Evolutionary conservation across 2,113 vertebrate genomes (phyloP).

Genomic region (Tragelaphus scriptus): DNA sequence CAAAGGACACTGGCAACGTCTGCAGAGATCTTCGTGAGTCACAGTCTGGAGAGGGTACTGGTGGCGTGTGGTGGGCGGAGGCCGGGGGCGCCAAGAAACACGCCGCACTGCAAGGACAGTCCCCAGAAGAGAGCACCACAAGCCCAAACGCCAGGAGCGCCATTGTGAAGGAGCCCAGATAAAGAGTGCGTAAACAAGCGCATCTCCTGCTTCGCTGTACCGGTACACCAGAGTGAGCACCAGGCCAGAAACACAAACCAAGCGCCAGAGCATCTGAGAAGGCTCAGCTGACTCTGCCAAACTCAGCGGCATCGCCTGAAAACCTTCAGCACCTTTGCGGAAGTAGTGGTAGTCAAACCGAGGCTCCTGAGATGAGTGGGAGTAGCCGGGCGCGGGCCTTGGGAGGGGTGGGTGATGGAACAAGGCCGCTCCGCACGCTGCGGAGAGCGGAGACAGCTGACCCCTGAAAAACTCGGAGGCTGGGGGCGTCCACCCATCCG

Average conservation of each 20-base stretch:
- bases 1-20: background rate
- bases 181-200: background rate
- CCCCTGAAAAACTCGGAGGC: background rate
- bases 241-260: background rate
- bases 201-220: background rate
- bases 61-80: background rate
- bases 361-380: background rate
- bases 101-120: background rate
- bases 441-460: background rate
- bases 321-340: background rate
- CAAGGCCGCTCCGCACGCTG: background rate
- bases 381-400: fast-evolving
- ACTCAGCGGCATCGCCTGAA: background rate
- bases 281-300: too few relatives aligned
- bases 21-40: background rate
- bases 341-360: too few relatives aligned
- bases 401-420: background rate
- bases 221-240: background rate
- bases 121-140: background rate
- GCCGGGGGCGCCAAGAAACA: background rate
- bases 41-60: background rate
- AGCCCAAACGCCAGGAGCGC: background rate
- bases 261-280: background rate
- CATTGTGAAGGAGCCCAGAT: fast-evolving
- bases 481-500: background rate